phyloP scores from a whole-genome alignment of 2,888 invertebrate species.

The Pseudococcus jackbeardsleyi region DNA sequence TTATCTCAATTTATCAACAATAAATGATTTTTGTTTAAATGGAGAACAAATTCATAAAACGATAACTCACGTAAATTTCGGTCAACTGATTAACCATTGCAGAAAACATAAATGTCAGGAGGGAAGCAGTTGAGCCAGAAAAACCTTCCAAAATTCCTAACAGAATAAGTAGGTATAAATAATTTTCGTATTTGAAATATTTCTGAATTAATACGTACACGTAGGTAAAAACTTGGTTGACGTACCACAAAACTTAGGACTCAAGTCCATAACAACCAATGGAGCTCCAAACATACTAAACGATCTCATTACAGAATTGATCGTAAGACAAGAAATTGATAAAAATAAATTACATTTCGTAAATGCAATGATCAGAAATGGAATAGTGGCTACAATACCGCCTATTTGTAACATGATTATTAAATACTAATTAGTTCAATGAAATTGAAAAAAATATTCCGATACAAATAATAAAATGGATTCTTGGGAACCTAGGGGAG shows the following conservation, averaged over 20 bases:
- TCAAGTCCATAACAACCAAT: slow-evolving; percentile 25
- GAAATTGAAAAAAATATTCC: no score
- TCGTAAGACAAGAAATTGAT: not conserved
- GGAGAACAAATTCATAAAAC: not conserved
- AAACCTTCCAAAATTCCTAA: slow-evolving; percentile 18
- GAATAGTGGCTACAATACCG: not conserved
- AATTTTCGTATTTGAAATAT: no score
- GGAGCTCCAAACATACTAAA: not conserved
- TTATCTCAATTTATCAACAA: not conserved
- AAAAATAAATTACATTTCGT: not conserved
- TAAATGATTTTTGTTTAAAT: not conserved
- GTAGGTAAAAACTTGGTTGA: not conserved
- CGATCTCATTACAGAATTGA: not conserved
- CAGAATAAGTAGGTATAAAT: no score
- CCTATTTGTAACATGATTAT: not conserved
- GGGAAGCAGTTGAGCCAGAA: not conserved
- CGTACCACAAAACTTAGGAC: slow-evolving; percentile 43
- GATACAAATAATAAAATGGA: no score
- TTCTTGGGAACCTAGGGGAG: no score
- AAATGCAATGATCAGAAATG: not conserved
- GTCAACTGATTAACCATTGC: not conserved
- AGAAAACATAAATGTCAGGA: not conserved
- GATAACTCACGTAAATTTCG: not conserved
- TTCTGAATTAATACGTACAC: no score
- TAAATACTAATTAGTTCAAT: no score